Conservation (phyloP, 2,888 invertebrate species). For the Volucella zonaria region DNA sequence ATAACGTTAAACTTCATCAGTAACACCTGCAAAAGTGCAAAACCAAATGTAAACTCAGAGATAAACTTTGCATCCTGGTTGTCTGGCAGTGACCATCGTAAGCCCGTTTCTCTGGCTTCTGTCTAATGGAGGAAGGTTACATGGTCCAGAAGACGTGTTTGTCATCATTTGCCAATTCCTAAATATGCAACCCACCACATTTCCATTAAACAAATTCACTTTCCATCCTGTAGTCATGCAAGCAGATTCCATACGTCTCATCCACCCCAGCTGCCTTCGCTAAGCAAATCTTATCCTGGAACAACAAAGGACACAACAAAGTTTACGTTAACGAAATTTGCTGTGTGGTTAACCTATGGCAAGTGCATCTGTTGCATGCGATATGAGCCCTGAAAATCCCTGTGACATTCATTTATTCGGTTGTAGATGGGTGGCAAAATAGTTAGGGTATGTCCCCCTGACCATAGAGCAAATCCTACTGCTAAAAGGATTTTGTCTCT, state of each 20-base stretch:
- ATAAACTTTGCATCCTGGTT: conserved; percentile 67
- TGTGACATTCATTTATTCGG: conserved; percentile 68
- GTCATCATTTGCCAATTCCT: conserved; percentile 53
- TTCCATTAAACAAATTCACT: conserved; percentile 69
- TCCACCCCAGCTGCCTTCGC: not conserved
- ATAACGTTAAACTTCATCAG: conserved; percentile 67
- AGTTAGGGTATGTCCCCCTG: conserved; percentile 1
- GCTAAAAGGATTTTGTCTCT: conserved; percentile 26
- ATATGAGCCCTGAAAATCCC: conserved; percentile 67
- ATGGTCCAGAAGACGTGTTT: conserved; percentile 54
- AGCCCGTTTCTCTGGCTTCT: conserved; percentile 2
- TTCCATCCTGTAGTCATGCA: conserved; percentile 20
- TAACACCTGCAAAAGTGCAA: conserved; percentile 73
- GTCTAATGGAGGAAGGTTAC: conserved; percentile 43
- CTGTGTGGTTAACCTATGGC: conserved; percentile 73
- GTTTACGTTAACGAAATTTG: conserved; percentile 73
- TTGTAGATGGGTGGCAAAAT: conserved; percentile 23
- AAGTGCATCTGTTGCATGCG: conserved; percentile 74
- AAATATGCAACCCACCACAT: conserved; percentile 62
- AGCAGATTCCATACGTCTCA: not conserved
- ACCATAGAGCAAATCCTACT: not conserved
- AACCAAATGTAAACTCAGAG: conserved; percentile 69
- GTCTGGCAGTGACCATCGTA: conserved; percentile 21
- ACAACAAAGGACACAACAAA: conserved; percentile 70
- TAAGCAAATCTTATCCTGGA: conserved; percentile 63